phyloP scores from a whole-genome alignment of 2,888 invertebrate species.

The Tinea semifulvella region DNA sequence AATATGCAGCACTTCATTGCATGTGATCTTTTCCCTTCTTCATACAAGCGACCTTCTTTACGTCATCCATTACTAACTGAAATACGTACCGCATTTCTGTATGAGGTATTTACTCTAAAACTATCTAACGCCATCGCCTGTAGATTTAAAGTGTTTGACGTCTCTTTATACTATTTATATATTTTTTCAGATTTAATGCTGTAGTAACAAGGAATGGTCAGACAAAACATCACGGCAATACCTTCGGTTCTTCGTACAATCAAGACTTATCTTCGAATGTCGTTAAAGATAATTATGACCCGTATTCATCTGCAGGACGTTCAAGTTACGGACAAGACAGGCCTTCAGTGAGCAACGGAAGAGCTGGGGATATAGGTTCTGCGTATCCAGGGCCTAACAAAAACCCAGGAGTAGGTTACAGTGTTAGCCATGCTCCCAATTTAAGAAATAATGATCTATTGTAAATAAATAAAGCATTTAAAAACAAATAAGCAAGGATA shows the following conservation, averaged over 20 bases:
- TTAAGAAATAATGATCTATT: constrained; percentile 9
- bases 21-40: no score
- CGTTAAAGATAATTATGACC: constrained; percentile 22
- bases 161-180: no score
- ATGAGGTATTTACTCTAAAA: no score
- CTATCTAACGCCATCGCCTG: no score
- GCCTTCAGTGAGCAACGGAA: constrained; percentile 16
- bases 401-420: constrained; percentile 33
- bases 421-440: constrained; percentile 28
- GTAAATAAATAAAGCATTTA: neutral
- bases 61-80: no score
- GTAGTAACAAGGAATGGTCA: constrained; percentile 40
- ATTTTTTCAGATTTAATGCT: constrained; percentile 25
- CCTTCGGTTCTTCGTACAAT: constrained; percentile 22
- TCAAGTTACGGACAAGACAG: constrained; percentile 4
- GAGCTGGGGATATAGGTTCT: constrained; percentile 17
- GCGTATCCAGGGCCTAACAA: constrained; percentile 23
- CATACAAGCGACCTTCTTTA: no score
- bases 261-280: constrained; percentile 22
- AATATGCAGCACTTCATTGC: no score
- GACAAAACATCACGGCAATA: constrained; percentile 27
- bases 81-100: no score
- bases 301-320: neutral
- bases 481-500: no score
- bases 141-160: no score